These are phyloP conservation scores for Clarias macrocephalus DNA, from an alignment of 2,113 vertebrate species.

Conservation along the genomic window DNA sequence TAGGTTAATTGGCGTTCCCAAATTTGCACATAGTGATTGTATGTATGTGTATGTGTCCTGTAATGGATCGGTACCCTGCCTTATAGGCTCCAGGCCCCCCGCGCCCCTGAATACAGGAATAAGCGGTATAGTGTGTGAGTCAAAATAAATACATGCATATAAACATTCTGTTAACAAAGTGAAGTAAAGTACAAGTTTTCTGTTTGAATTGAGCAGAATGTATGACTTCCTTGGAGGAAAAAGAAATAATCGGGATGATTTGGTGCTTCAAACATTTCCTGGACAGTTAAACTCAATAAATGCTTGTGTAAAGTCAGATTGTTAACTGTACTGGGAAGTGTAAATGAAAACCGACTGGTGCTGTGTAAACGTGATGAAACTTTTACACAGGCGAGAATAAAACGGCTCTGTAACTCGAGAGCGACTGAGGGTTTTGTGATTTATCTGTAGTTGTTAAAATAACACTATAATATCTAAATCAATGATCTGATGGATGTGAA, in stretches of 20 bases:
- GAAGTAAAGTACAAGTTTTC: no score
- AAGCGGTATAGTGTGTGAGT: no score
- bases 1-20: no score
- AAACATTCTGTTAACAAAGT: no score
- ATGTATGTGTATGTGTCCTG: no score
- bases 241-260: neutral
- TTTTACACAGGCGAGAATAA: neutral
- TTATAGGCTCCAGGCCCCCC: neutral
- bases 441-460: conserved; percentile 40
- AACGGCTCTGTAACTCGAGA: conserved; percentile 3
- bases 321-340: neutral
- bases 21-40: no score
- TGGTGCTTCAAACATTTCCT: neutral
- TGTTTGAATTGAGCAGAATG: neutral
- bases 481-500: neutral
- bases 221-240: neutral
- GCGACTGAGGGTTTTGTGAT: conserved; percentile 13
- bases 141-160: no score
- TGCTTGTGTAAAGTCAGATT: neutral
- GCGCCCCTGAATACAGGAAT: no score
- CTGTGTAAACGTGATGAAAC: conserved; percentile 2
- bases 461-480: conserved; percentile 32
- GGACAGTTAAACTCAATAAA: neutral
- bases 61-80: no score
- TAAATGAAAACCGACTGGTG: neutral